phyloP scores from a whole-genome alignment of 2,888 invertebrate species.

The Pterostichus madidus region DNA sequence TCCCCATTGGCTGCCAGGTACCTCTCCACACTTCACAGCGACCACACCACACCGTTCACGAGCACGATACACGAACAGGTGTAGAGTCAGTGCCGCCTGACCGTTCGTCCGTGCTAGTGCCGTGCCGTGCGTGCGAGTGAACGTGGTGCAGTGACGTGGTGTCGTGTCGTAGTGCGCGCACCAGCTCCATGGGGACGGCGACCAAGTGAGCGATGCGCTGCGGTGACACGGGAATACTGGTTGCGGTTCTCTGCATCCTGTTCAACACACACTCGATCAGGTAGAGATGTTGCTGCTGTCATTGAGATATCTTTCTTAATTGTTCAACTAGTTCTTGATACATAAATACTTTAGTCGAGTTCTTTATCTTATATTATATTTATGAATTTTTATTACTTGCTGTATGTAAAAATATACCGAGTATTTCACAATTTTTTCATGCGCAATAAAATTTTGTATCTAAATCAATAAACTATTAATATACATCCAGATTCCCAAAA shows the following conservation, averaged over 20 bases:
- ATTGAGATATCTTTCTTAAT: too few relatives aligned
- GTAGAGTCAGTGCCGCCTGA: neutral
- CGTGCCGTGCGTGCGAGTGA: neutral
- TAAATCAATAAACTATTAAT: too few relatives aligned
- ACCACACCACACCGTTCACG: neutral
- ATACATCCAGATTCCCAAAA: too few relatives aligned
- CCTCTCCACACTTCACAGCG: too few relatives aligned
- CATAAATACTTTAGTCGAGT: too few relatives aligned
- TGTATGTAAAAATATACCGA: too few relatives aligned
- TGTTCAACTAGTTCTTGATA: too few relatives aligned
- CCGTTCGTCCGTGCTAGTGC: neutral
- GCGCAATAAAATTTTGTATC: too few relatives aligned
- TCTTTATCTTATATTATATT: too few relatives aligned
- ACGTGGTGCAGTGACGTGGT: constrained; percentile 42
- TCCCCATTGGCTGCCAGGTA: too few relatives aligned
- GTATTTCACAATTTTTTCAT: too few relatives aligned
- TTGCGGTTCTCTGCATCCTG: constrained; percentile 13
- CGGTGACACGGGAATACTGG: constrained; percentile 6
- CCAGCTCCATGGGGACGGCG: constrained; percentile 56
- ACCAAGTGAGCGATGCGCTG: constrained; percentile 50
- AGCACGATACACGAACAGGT: neutral
- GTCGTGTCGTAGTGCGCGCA: constrained; percentile 8
- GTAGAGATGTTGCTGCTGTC: neutral
- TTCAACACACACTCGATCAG: constrained; percentile 51
- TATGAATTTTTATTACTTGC: too few relatives aligned